These are phyloP conservation scores for Dromaius novaehollandiae DNA, from an alignment of 2,113 vertebrate genomes.

Conservation along the genomic window DNA sequence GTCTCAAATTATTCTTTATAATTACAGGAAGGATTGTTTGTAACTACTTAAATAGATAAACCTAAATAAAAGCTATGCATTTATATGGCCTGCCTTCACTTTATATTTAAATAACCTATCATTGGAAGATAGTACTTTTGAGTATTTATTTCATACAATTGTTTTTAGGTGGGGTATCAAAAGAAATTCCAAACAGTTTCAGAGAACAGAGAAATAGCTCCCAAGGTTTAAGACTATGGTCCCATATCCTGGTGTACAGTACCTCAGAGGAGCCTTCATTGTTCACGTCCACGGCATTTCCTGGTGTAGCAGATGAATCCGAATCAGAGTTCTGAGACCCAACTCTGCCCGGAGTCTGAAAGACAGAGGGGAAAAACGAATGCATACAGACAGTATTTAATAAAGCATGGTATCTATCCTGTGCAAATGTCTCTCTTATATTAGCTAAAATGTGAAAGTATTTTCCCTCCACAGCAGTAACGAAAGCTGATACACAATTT, in stretches of 20 bases:
- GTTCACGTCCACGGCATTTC: constrained; percentile 84
- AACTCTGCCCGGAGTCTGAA: constrained; percentile 95
- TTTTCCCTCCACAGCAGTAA: not conserved
- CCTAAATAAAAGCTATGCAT: not conserved
- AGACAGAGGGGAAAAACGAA: not conserved
- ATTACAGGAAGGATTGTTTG: not conserved
- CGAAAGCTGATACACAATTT: not conserved
- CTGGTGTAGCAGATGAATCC: constrained; percentile 85
- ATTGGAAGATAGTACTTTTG: not conserved
- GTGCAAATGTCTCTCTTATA: not conserved
- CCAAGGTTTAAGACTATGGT: not conserved
- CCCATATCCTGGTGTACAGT: not conserved
- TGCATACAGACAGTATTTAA: not conserved
- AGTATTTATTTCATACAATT: not conserved
- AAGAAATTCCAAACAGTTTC: not conserved
- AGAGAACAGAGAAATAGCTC: not conserved
- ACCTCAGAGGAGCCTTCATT: constrained; percentile 96
- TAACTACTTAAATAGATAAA: not conserved
- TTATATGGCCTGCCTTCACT: not conserved
- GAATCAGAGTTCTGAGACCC: constrained; percentile 93
- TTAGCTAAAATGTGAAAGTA: not conserved
- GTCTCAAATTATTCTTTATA: not conserved
- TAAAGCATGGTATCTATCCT: not conserved
- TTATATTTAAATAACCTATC: not conserved
- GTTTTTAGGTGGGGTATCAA: not conserved